Evolutionary conservation across 2,797 vertebrate genomes (phyloP).

Genomic region (Notolepis coatsorum): DNA sequence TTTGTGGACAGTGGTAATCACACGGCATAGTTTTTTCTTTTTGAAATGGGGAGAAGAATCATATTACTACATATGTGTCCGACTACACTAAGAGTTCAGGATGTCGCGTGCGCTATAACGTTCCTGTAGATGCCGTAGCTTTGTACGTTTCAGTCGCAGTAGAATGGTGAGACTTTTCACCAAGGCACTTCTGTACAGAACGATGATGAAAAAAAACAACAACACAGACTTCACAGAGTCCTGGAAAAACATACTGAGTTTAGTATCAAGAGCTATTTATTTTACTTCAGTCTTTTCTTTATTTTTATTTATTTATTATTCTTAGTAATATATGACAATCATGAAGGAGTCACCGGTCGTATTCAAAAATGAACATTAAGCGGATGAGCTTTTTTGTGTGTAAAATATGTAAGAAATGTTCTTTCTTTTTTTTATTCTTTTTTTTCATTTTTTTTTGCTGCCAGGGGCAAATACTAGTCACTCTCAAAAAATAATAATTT

Average conservation of each 20-base stretch:
- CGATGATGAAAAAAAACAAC: conserved; percentile 71
- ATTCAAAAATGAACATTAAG: conserved; percentile 93
- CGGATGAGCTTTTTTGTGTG: conserved; percentile 93
- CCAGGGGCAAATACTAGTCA: conserved; percentile 98
- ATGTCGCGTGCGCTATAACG: conserved; percentile 92
- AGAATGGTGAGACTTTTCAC: conserved; percentile 97
- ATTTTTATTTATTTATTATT: conserved; percentile 80
- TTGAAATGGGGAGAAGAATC: conserved; percentile 87
- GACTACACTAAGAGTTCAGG: conserved; percentile 97
- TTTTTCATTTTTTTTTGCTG: conserved; percentile 98
- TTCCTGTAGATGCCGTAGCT: conserved; percentile 99
- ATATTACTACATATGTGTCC: conserved; percentile 92
- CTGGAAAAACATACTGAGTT: conserved; percentile 75
- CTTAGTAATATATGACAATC: conserved; percentile 99
- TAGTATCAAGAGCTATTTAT: conserved; percentile 79
- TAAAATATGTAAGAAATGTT: conserved; percentile 99
- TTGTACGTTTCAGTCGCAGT: conserved; percentile 98
- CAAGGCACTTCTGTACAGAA: conserved; percentile 98
- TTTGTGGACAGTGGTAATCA: conserved; percentile 93
- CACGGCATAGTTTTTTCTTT: conserved; percentile 94
- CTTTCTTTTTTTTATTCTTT: conserved; percentile 98
- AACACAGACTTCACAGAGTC: conserved; percentile 71
- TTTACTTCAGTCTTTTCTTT: conserved; percentile 68
- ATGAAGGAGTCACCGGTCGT: conserved; percentile 95
- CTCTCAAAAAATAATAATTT: conserved; percentile 98